These are phyloP conservation scores for Lordiphosa mommai DNA, from an alignment of 1,140 invertebrate genomes.

Conservation along the genomic window DNA sequence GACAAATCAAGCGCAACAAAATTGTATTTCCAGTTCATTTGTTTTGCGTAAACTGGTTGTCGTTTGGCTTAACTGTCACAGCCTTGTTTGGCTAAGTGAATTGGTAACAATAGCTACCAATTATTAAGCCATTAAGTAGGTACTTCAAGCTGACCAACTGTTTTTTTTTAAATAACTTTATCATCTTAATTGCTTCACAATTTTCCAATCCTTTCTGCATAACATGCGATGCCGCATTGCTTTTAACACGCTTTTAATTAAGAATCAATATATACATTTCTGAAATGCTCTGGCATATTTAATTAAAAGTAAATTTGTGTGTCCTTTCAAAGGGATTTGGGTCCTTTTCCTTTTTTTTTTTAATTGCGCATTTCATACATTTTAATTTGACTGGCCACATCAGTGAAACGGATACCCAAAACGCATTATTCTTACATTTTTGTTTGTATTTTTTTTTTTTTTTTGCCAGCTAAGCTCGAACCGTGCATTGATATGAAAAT, in stretches of 20 bases:
- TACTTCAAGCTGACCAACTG: too few relatives aligned
- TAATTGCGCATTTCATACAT: constrained; percentile 39
- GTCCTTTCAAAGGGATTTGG: constrained; percentile 21
- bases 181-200: not conserved
- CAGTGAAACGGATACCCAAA: constrained; percentile 39
- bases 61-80: too few relatives aligned
- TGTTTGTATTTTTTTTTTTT: too few relatives aligned
- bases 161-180: too few relatives aligned
- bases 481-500: constrained; percentile 53
- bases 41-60: not conserved
- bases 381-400: constrained; percentile 56
- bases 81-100: too few relatives aligned
- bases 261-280: constrained; percentile 59
- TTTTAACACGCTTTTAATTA: constrained; percentile 48
- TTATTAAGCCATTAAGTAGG: too few relatives aligned
- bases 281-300: constrained; percentile 41
- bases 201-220: too few relatives aligned
- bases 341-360: constrained; percentile 2
- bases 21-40: constrained; percentile 28
- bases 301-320: constrained; percentile 54
- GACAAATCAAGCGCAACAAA: constrained; percentile 19
- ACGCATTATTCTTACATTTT: constrained; percentile 43
- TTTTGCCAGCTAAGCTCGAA: not conserved
- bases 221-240: not conserved
- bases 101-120: too few relatives aligned